Percentiles rank a stretch among this genome's conserved stretches.
Evolutionary conservation across 2,888 invertebrate species (phyloP).

Genomic region (Opisthograptis luteolata): DNA sequence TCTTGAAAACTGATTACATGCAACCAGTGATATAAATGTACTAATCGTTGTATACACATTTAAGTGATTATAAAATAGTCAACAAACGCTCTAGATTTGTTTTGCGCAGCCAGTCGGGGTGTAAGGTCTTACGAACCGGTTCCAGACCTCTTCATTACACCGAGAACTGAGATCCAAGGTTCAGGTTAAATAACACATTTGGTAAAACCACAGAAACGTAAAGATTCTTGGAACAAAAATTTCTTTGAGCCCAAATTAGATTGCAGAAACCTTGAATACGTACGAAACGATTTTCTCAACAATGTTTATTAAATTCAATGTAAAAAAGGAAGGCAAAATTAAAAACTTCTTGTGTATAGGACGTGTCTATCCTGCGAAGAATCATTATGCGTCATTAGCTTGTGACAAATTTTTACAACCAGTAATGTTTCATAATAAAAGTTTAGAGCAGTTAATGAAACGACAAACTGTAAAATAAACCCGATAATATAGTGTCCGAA

Average conservation of each 20-base stretch:
- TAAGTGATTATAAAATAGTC: neutral
- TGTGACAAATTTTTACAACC: conserved; percentile 7
- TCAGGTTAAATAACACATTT: conserved; percentile 35
- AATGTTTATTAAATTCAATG: conserved; percentile 4
- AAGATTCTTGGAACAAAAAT: conserved; percentile 2
- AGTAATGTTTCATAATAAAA: conserved; percentile 13
- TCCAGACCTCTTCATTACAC: conserved; percentile 63
- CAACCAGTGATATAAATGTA: no score
- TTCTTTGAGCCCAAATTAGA: conserved; percentile 24
- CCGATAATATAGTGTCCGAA: conserved; percentile 17
- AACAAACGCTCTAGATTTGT: conserved; percentile 20
- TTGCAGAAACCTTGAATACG: conserved; percentile 22
- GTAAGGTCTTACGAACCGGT: conserved; percentile 59
- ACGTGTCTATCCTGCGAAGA: neutral
- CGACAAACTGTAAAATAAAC: conserved; percentile 23
- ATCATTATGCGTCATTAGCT: conserved; percentile 1
- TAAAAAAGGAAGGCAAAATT: no score
- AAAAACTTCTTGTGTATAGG: no score
- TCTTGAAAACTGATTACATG: no score
- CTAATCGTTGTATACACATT: no score
- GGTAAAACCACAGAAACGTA: conserved; percentile 34
- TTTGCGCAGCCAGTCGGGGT: conserved; percentile 3
- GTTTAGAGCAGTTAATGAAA: conserved; percentile 20
- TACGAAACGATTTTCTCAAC: conserved; percentile 1
- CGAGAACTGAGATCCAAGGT: conserved; percentile 26